Evolutionary conservation across 2,113 vertebrate genomes (phyloP).

Genomic region (Serinus canaria): DNA sequence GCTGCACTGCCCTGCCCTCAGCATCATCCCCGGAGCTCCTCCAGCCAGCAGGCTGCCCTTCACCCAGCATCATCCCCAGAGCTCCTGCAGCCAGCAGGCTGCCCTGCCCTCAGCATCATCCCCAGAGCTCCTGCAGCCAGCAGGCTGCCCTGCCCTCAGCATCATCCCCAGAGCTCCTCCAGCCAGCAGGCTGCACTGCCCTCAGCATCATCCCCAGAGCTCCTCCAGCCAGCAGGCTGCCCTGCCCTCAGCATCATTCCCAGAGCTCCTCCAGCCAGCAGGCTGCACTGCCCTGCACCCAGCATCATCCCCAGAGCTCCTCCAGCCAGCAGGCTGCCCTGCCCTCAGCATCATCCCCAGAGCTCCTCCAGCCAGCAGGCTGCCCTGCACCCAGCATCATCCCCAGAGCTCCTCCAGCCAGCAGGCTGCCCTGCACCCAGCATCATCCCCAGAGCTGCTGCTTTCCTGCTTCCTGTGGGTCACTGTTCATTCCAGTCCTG

Average conservation of each 20-base stretch:
- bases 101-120: not conserved
- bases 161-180: not conserved
- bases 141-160: not conserved
- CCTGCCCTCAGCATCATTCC: no score
- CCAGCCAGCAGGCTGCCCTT: no score
- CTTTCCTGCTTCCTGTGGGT: not conserved
- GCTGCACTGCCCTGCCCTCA: not conserved
- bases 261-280: conserved; percentile 45
- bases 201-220: not conserved
- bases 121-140: conserved; percentile 21
- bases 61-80: no score
- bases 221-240: conserved; percentile 47
- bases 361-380: conserved; percentile 44
- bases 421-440: not conserved
- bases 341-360: no score
- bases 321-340: conserved; percentile 31
- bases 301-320: not conserved
- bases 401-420: conserved; percentile 26
- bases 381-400: not conserved
- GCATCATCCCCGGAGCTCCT: not conserved
- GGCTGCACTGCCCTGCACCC: not conserved
- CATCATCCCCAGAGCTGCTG: not conserved
- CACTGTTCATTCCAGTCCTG: not conserved
- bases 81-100: not conserved
- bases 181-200: conserved; percentile 12